These are phyloP conservation scores for Delichon dasypus DNA, from an alignment of 2,797 vertebrate genomes.

Conservation along the genomic window DNA sequence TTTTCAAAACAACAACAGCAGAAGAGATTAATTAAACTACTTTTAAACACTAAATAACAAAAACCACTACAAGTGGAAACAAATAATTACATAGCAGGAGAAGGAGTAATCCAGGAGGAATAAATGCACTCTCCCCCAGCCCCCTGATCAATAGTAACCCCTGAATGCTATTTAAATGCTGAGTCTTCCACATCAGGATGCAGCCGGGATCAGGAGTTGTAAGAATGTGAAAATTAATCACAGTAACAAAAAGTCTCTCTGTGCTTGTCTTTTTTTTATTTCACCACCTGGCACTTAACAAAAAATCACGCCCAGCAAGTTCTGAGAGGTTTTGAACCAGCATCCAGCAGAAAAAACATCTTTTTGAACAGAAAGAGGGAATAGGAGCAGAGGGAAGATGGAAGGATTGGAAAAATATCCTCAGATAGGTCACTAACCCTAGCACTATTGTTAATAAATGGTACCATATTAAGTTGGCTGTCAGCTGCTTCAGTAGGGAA, in stretches of 20 bases:
- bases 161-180: conserved; percentile 31
- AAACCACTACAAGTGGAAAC: conserved; percentile 36
- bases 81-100: conserved; percentile 48
- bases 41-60: conserved; percentile 63
- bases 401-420: neutral
- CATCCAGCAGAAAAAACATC: neutral
- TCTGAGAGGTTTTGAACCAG: neutral
- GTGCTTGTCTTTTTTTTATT: conserved; percentile 60
- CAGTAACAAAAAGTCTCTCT: conserved; percentile 62
- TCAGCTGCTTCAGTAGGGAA: neutral
- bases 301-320: conserved; percentile 41
- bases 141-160: conserved; percentile 18
- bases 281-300: conserved; percentile 52
- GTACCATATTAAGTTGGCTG: neutral
- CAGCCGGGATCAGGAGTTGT: neutral
- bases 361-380: neutral
- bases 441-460: neutral
- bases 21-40: conserved; percentile 74
- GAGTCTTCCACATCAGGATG: conserved; percentile 40
- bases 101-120: conserved; percentile 30
- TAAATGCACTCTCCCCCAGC: neutral
- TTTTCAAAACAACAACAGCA: conserved; percentile 65
- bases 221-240: conserved; percentile 64
- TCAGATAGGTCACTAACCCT: neutral
- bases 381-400: neutral